Base-by-base conservation (phyloP, 2,797 vertebrate species). In the Cuniculus paca region DNA sequence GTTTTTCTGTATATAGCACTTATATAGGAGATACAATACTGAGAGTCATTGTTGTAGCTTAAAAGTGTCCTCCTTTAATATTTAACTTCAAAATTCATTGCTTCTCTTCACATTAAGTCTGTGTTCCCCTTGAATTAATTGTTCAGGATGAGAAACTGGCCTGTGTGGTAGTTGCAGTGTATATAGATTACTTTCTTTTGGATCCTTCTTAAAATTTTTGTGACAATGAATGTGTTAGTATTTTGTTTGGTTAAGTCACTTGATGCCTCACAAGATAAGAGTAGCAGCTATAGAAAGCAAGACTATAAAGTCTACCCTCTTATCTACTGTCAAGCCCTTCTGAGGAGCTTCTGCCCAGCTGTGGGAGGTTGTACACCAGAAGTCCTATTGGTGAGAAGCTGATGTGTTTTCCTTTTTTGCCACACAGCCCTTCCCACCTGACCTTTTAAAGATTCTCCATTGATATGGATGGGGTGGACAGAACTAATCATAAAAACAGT, bases 401-500 rank as follows among this genome's bases (percentile, higher is more conserved):
- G 50, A 82, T 96, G 81, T 60, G 84, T 94, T 86, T 88, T 87
- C 58, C 65, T 9, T 26, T 39, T 39, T 78, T 83, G 52, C 92
- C 88, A 88, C 82, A 70, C 0, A 85, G 58, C 78, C 65, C 65
- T 95, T 93, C 89, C 94, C 72, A 88, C 80, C 80, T 95, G 94
- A 97, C 97, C 97, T 98, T 97, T 97, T 95, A 96, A 97, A 97
- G 97, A 97, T 97, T 96, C 90, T 95, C 91, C 79, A 75, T 93
- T 97, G 97, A 79, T 97, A 79, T 92, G 9, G 28, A 96, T 90
- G 93, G 42, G 74, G n/a, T 50, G 68, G 95, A 95, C 95, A 95
- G 91, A 98, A 95, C 92, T 98, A 97, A 96, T 97, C 96, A 85
- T 93, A 95, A 82, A 97, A 97, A 96, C 50, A 39, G 34, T 89